These are phyloP conservation scores for Stichodactyla helianthus DNA, from an alignment of 64 coral and sea anemone species.

Conservation along the genomic window DNA sequence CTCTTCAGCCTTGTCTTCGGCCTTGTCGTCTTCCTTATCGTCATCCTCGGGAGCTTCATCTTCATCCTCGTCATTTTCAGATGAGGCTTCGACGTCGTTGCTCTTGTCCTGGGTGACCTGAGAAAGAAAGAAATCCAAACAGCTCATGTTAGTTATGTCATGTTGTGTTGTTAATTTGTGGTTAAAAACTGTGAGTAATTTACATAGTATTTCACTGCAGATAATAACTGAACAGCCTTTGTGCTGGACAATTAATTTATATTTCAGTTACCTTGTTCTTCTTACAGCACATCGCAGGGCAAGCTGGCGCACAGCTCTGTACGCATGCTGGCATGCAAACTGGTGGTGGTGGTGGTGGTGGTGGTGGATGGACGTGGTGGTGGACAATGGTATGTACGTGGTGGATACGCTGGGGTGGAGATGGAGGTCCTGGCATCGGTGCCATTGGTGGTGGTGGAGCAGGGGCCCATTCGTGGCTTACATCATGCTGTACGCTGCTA, in stretches of 20 bases:
- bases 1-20: slow-evolving; percentile 24
- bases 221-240: too few relatives aligned
- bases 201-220: too few relatives aligned
- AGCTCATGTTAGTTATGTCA: not conserved
- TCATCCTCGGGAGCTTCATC: slow-evolving; percentile 26
- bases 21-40: slow-evolving; percentile 26
- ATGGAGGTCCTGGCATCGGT: slow-evolving; percentile 40
- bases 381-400: slow-evolving; percentile 80
- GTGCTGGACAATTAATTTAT: too few relatives aligned
- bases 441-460: slow-evolving; percentile 59
- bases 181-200: too few relatives aligned
- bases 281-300: slow-evolving; percentile 69
- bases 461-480: slow-evolving; percentile 67
- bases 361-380: slow-evolving; percentile 80
- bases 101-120: not conserved
- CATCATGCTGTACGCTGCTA: slow-evolving; percentile 21
- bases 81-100: not conserved
- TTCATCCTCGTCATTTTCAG: not conserved
- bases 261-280: slow-evolving; percentile 80
- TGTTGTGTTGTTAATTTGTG: too few relatives aligned
- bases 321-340: slow-evolving; percentile 36
- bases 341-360: slow-evolving; percentile 59
- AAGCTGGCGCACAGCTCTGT: slow-evolving; percentile 20
- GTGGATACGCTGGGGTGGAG: slow-evolving; percentile 69
- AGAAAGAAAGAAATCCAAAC: not conserved